These are phyloP conservation scores for Pterocles burchelli DNA, from an alignment of 2,113 vertebrate species.

Conservation along the genomic window DNA sequence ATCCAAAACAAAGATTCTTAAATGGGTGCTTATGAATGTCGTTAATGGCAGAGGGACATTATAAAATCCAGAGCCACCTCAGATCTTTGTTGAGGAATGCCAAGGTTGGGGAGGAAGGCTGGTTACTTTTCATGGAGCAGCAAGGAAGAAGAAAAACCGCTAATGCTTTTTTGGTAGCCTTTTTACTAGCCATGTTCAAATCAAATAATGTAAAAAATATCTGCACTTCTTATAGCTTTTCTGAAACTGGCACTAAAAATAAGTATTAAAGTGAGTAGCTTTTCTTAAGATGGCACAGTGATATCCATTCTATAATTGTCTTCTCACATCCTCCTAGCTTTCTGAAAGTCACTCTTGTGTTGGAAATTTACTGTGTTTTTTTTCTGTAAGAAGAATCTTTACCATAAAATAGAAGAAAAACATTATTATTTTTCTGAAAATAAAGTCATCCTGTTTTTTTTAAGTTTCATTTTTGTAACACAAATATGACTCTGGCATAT, in stretches of 20 bases:
- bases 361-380: neutral
- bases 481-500: neutral
- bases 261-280: neutral
- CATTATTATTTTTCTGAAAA: neutral
- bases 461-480: neutral
- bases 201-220: neutral
- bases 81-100: neutral
- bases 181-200: neutral
- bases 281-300: neutral
- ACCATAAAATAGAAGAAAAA: neutral
- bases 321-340: neutral
- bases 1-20: neutral
- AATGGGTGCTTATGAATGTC: rapidly evolving
- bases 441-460: neutral
- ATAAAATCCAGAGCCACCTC: neutral
- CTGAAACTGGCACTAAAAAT: neutral
- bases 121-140: neutral
- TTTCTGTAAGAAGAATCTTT: neutral
- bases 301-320: neutral
- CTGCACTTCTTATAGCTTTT: neutral
- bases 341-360: neutral
- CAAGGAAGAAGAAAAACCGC: neutral
- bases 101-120: neutral
- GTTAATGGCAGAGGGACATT: neutral
- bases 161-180: neutral